Percentiles rank a stretch among this genome's conserved stretches.
Conservation (phyloP, 2,113 vertebrate genomes). For the Oryzias curvinotus region DNA sequence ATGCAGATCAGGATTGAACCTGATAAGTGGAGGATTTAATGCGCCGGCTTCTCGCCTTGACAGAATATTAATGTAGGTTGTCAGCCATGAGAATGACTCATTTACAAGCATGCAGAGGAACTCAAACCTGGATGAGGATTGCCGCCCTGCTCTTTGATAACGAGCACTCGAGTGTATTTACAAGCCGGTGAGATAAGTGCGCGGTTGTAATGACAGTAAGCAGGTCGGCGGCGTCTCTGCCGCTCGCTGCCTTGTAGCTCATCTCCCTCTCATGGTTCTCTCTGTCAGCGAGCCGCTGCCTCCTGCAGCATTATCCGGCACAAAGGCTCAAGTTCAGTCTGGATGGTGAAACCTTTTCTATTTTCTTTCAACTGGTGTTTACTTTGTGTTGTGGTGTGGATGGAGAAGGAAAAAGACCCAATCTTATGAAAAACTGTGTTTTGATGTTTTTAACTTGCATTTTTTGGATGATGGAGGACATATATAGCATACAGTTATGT, state of each 20-base stretch:
- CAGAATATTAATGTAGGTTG: conserved; percentile 62
- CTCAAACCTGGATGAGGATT: conserved; percentile 59
- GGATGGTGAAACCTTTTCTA: not conserved
- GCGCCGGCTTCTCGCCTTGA: conserved; percentile 45
- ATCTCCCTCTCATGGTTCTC: conserved; percentile 38
- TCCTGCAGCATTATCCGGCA: not conserved
- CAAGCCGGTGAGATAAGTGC: conserved; percentile 66
- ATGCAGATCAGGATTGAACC: conserved; percentile 45
- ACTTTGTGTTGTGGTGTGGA: not conserved
- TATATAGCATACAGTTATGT: too few relatives aligned
- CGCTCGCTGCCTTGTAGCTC: conserved; percentile 37
- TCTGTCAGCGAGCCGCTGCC: conserved; percentile 21
- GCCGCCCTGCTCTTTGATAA: conserved; percentile 63
- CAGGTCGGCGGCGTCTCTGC: conserved; percentile 55
- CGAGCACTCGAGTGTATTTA: conserved; percentile 67
- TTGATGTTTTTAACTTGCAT: too few relatives aligned
- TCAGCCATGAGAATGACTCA: conserved; percentile 71
- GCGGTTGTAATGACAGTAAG: conserved; percentile 62
- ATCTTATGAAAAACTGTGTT: too few relatives aligned
- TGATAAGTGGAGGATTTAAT: conserved; percentile 65
- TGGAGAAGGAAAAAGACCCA: not conserved
- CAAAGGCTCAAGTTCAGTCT: conserved; percentile 33
- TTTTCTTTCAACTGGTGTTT: not conserved
- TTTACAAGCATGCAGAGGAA: conserved; percentile 58
- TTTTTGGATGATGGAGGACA: too few relatives aligned